These are phyloP conservation scores for Octodonta nipae DNA, from an alignment of 2,888 invertebrate species.

Conservation along the genomic window DNA sequence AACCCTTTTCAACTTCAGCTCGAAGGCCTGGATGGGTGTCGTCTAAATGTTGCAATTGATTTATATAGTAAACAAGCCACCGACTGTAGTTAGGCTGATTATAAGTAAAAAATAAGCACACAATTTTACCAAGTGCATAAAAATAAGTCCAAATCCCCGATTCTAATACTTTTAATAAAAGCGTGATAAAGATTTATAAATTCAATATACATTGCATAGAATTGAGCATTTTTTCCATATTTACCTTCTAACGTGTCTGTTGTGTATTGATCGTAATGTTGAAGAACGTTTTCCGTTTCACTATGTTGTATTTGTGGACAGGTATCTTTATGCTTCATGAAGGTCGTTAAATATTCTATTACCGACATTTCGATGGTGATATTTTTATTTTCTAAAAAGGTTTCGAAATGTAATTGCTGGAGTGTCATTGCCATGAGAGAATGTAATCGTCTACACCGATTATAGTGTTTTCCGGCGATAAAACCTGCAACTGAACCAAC, in stretches of 20 bases:
- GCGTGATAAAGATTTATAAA: conserved; percentile 13
- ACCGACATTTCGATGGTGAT: conserved; percentile 10
- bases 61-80: conserved; percentile 10
- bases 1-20: conserved; percentile 9
- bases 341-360: conserved; percentile 14
- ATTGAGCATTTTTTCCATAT: conserved; percentile 15
- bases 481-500: conserved; percentile 18
- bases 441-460: conserved; percentile 13
- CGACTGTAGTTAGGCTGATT: conserved; percentile 16
- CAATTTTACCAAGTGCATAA: conserved; percentile 14
- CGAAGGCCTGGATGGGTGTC: conserved; percentile 8
- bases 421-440: conserved; percentile 13
- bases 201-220: conserved; percentile 12
- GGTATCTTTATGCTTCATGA: conserved; percentile 12
- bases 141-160: conserved; percentile 15
- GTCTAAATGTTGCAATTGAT: conserved; percentile 5
- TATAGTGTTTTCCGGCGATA: conserved; percentile 15
- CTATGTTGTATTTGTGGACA: conserved; percentile 14
- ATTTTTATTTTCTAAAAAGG: conserved; percentile 12
- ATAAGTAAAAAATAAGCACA: conserved; percentile 14
- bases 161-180: conserved; percentile 17
- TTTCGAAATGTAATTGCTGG: conserved; percentile 19
- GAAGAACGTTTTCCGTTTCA: conserved; percentile 12
- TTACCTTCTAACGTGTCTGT: conserved; percentile 13
- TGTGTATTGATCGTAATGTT: conserved; percentile 14